Evolutionary conservation across 2,888 invertebrate genomes (phyloP).

Genomic region (Clistopyga incitator): DNA sequence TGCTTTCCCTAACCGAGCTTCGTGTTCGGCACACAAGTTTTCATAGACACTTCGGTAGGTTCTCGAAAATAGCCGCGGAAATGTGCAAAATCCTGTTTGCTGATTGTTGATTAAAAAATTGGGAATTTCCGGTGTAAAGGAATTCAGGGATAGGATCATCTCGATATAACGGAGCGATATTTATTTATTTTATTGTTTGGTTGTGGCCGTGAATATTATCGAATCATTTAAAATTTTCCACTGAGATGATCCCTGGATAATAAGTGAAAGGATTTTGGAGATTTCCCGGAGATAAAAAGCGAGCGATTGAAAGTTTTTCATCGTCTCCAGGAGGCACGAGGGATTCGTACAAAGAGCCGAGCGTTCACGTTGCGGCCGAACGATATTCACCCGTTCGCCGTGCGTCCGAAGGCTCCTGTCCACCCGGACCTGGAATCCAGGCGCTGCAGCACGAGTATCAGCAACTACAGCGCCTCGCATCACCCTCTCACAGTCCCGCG

Average conservation of each 20-base stretch:
- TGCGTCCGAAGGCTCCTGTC: constrained; percentile 92
- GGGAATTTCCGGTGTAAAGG: neutral
- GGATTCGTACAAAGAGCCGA: constrained; percentile 87
- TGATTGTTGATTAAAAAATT: neutral
- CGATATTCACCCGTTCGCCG: constrained; percentile 96
- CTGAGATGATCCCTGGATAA: neutral
- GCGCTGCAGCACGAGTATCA: constrained; percentile 92
- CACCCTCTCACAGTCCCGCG: constrained; percentile 83
- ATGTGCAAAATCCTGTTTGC: neutral
- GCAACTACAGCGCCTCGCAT: constrained; percentile 88
- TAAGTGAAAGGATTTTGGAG: neutral
- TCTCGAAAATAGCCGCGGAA: constrained; percentile 9
- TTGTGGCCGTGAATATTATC: no score
- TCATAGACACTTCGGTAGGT: constrained; percentile 36
- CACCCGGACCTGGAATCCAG: constrained; percentile 86
- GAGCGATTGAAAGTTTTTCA: constrained; percentile 31
- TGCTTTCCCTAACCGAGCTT: constrained; percentile 44
- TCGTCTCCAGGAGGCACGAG: constrained; percentile 82
- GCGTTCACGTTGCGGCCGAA: constrained; percentile 86
- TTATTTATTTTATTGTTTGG: no score
- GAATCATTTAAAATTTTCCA: no score
- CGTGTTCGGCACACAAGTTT: constrained; percentile 7
- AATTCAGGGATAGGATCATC: no score
- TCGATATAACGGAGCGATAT: no score
- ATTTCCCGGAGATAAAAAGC: constrained; percentile 1